A percentile compares a stretch with the other conserved stretches of the same genome.
phyloP scores from a whole-genome alignment of 2,797 vertebrate species.

The Hemibagrus guttatus region DNA sequence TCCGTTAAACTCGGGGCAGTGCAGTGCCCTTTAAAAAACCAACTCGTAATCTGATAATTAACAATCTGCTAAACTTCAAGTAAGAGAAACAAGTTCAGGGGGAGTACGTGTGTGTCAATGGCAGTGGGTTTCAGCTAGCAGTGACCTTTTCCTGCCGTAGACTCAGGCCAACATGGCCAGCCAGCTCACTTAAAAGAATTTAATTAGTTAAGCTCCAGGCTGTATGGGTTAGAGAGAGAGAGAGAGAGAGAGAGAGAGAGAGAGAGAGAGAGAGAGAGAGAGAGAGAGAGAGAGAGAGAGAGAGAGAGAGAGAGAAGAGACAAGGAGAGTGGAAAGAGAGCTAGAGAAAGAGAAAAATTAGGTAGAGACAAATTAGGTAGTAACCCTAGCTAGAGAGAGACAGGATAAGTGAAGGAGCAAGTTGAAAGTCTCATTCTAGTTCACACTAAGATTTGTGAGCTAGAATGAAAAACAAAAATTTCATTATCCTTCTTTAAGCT shows the following conservation, averaged over 20 bases:
- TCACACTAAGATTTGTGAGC: background rate
- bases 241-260: slow-evolving; percentile 36
- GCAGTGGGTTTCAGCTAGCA: slow-evolving; percentile 72
- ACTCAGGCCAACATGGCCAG: slow-evolving; percentile 64
- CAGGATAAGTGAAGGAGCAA: background rate
- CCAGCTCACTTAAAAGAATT: slow-evolving; percentile 77
- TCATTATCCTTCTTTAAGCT: background rate
- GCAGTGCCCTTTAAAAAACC: slow-evolving; percentile 72
- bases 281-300: background rate
- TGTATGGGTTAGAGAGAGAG: slow-evolving; percentile 61
- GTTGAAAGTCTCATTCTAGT: background rate
- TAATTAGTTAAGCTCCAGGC: slow-evolving; percentile 76
- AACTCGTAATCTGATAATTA: slow-evolving; percentile 80
- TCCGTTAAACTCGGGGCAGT: slow-evolving; percentile 60
- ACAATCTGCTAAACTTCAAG: slow-evolving; percentile 77
- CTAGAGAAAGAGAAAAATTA: slow-evolving; percentile 22
- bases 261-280: slow-evolving; percentile 12
- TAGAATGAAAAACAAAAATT: background rate
- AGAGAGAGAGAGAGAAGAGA: too few species aligned
- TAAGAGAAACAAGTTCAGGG: slow-evolving; percentile 72
- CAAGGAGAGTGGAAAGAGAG: background rate
- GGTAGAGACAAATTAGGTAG: slow-evolving; percentile 35
- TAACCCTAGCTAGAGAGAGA: background rate
- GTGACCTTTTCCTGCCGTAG: slow-evolving; percentile 74
- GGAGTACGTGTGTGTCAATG: slow-evolving; percentile 62